A percentile compares a stretch with the other conserved stretches of the same genome.
Evolutionary conservation across 2,888 invertebrate genomes (phyloP).

Genomic region (Diaprepes abbreviatus): DNA sequence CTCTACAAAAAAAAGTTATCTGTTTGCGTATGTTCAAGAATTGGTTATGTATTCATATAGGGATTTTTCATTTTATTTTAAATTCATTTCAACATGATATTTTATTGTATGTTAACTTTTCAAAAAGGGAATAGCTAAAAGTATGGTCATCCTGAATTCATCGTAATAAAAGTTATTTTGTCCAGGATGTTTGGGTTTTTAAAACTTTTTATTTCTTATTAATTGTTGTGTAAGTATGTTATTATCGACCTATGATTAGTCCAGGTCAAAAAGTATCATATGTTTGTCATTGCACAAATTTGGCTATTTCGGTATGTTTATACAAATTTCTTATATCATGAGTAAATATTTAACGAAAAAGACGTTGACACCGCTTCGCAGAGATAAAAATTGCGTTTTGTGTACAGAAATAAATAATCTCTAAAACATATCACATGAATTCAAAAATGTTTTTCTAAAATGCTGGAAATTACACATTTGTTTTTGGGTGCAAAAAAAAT

Average conservation of each 20-base stretch:
- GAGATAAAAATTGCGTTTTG: conserved; percentile 6
- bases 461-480: not conserved
- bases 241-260: not conserved
- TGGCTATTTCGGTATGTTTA: conserved; percentile 1
- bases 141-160: too few relatives aligned
- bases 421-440: not conserved
- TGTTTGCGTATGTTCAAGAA: too few relatives aligned
- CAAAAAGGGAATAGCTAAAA: too few relatives aligned
- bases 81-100: too few relatives aligned
- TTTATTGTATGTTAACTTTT: too few relatives aligned
- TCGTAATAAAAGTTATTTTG: too few relatives aligned
- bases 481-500: conserved; percentile 7
- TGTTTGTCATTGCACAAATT: conserved; percentile 1
- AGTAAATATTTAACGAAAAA: conserved; percentile 20
- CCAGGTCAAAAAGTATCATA: not conserved
- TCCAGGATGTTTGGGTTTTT: not conserved
- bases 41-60: too few relatives aligned
- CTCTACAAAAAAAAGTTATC: too few relatives aligned
- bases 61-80: too few relatives aligned
- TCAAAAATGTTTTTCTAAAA: not conserved
- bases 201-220: not conserved
- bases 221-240: not conserved
- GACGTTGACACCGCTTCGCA: conserved; percentile 16
- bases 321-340: conserved; percentile 8
- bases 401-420: conserved; percentile 11